Conservation (phyloP, 2,113 vertebrate species). For the Muntiacus muntjak region DNA sequence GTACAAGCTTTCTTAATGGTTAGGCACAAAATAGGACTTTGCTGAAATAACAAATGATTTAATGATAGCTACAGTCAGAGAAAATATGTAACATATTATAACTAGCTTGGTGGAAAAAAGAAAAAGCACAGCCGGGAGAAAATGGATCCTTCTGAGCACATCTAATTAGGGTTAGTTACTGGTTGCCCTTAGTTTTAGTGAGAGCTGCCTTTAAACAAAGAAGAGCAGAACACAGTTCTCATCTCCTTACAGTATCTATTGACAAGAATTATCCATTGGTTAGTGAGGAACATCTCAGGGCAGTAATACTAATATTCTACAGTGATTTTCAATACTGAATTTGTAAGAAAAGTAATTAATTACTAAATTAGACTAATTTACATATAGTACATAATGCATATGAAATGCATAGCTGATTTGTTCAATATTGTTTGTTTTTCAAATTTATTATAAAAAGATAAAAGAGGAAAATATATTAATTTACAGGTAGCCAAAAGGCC, state of each 20-base stretch:
- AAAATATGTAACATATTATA: neutral
- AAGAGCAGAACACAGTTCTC: neutral
- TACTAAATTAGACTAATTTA: constrained; percentile 14
- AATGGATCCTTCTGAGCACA: neutral
- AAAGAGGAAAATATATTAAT: constrained; percentile 24
- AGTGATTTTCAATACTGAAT: neutral
- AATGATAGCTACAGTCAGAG: neutral
- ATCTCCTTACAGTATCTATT: neutral
- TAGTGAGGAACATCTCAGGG: neutral
- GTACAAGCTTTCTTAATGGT: neutral
- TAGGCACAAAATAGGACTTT: neutral
- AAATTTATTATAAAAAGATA: neutral
- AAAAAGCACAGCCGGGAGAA: neutral
- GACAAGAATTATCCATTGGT: neutral
- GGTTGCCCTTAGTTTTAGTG: neutral
- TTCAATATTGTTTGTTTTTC: neutral
- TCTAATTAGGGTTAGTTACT: neutral
- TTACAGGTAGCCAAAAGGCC: neutral
- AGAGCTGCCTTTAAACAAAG: neutral
- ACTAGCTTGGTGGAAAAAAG: neutral
- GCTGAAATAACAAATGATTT: neutral
- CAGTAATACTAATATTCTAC: neutral
- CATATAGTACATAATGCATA: neutral
- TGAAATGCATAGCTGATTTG: neutral
- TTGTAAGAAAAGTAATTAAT: neutral